These are phyloP conservation scores for Melanotaenia maccullochi DNA, from an alignment of 2,797 vertebrate genomes.

Conservation along the genomic window DNA sequence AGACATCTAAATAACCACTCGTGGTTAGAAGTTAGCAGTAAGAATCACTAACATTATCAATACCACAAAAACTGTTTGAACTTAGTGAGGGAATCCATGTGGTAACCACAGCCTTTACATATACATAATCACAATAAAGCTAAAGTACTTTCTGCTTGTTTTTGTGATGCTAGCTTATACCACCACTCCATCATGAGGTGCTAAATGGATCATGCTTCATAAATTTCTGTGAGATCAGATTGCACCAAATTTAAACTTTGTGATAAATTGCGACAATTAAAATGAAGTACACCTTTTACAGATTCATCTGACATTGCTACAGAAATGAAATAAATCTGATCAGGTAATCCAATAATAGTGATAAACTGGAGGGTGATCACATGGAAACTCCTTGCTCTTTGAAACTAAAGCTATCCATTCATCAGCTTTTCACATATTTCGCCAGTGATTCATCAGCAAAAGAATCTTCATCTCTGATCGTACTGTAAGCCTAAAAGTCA, in stretches of 20 bases:
- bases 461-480: conserved; percentile 3
- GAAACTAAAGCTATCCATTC: neutral
- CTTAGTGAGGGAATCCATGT: neutral
- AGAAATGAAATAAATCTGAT: neutral
- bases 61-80: neutral
- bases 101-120: neutral
- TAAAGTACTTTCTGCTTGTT: neutral
- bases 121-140: neutral
- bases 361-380: neutral
- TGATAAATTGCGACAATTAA: neutral
- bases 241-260: neutral
- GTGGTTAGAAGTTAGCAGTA: neutral
- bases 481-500: conserved; percentile 4
- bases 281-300: neutral
- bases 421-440: neutral
- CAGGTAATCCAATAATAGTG: neutral
- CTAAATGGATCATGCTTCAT: neutral
- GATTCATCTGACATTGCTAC: neutral
- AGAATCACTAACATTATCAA: no score
- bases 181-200: neutral
- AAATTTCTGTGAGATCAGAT: neutral
- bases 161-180: neutral
- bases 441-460: neutral
- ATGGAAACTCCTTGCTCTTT: neutral
- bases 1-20: neutral